Evolutionary conservation across 2,888 invertebrate genomes (phyloP).

Genomic region (Amiota minor): DNA sequence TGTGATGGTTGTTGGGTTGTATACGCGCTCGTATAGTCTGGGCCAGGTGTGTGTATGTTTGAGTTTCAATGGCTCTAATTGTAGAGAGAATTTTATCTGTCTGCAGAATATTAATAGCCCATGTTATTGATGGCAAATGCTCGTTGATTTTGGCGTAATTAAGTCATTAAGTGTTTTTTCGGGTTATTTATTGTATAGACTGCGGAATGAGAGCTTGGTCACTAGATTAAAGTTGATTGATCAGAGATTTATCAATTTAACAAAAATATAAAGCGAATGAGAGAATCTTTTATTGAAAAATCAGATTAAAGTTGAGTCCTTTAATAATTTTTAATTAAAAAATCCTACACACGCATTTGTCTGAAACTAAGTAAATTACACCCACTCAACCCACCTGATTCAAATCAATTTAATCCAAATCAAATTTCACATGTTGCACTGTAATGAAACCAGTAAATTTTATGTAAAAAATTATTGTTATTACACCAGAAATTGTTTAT

Average conservation of each 20-base stretch:
- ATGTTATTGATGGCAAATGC: conserved; percentile 69
- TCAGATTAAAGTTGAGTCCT: no score
- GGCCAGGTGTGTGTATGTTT: conserved; percentile 9
- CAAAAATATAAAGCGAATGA: no score
- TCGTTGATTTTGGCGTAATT: conserved; percentile 69
- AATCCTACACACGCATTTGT: no score
- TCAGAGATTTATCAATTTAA: no score
- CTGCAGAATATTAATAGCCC: conserved; percentile 65
- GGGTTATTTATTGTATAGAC: conserved; percentile 11
- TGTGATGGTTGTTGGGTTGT: conserved; percentile 20
- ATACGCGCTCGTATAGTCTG: neutral
- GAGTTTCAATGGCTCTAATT: conserved; percentile 52
- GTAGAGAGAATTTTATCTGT: conserved; percentile 52
- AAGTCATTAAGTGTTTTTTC: conserved; percentile 56
- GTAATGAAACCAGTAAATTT: conserved; percentile 54
- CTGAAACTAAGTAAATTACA: no score
- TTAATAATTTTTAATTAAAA: no score
- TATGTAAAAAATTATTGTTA: conserved; percentile 66
- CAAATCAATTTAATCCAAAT: no score
- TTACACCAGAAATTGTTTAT: conserved; percentile 69
- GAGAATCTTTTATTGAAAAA: no score
- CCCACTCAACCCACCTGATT: no score
- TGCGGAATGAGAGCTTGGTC: no score
- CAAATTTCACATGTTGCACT: no score
- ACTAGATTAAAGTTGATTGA: no score